These are phyloP conservation scores for Ceyx erithaca DNA, from an alignment of 2,797 vertebrate genomes.

Conservation along the genomic window DNA sequence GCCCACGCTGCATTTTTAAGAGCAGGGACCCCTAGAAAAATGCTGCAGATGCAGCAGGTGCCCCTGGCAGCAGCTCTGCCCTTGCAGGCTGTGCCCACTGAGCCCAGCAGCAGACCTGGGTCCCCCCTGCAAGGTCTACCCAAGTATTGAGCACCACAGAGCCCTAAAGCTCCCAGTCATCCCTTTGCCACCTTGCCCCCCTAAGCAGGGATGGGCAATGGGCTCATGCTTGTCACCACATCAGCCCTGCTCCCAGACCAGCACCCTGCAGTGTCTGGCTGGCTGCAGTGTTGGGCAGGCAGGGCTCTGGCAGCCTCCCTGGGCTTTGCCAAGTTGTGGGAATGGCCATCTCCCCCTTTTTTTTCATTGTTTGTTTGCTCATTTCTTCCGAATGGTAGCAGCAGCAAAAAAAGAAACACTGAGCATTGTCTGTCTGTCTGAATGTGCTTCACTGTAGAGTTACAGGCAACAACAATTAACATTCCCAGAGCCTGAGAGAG, in stretches of 20 bases:
- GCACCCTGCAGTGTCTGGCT: not conserved
- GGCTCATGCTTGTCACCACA: not conserved
- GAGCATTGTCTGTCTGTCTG: not conserved
- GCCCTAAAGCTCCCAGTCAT: not conserved
- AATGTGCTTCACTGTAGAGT: not conserved
- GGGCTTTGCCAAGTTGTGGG: no score
- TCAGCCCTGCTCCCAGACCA: fast-evolving
- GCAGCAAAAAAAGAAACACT: not conserved
- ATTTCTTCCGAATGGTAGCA: not conserved
- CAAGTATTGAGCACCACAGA: not conserved
- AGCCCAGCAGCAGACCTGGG: not conserved
- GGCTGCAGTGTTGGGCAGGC: fast-evolving
- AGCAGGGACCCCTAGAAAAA: not conserved
- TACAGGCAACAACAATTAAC: slow-evolving; percentile 5
- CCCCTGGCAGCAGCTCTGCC: not conserved
- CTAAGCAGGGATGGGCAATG: not conserved
- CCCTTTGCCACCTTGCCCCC: not conserved
- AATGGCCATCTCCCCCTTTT: not conserved
- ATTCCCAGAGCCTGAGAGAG: slow-evolving; percentile 31
- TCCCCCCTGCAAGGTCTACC: not conserved
- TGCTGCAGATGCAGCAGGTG: not conserved
- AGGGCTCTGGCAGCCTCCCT: not conserved
- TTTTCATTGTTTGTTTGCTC: not conserved
- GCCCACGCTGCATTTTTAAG: not conserved
- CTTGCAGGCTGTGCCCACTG: fast-evolving